These are phyloP conservation scores for Sebastes kiyomatsui DNA, from an alignment of 2,797 vertebrate genomes.

Conservation along the genomic window DNA sequence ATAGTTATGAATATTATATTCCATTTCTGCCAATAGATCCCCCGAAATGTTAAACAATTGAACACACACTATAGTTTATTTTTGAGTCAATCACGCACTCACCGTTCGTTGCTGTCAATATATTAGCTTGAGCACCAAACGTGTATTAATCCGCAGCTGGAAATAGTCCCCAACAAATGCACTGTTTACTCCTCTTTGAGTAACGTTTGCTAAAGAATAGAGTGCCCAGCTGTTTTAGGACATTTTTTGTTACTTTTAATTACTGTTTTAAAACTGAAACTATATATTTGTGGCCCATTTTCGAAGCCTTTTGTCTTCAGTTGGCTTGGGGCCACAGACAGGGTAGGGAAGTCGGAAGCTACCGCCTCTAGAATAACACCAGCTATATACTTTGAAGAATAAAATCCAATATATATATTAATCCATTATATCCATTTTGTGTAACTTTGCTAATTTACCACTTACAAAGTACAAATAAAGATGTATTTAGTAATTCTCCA, in stretches of 20 bases:
- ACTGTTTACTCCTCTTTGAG: not conserved
- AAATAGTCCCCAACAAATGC: not conserved
- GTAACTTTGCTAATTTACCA: not conserved
- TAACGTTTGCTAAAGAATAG: not conserved
- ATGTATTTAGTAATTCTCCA: not conserved
- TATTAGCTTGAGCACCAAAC: too few species aligned
- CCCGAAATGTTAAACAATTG: too few species aligned
- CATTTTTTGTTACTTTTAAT: not conserved
- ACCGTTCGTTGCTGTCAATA: too few species aligned
- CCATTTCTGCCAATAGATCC: too few species aligned
- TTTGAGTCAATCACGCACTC: too few species aligned
- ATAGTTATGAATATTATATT: too few species aligned
- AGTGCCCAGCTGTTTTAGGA: not conserved
- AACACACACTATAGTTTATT: too few species aligned
- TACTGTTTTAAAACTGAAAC: not conserved
- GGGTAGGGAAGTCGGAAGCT: not conserved
- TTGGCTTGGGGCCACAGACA: not conserved
- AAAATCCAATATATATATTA: not conserved
- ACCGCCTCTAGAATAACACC: not conserved
- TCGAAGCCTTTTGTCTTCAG: not conserved
- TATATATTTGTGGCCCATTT: not conserved
- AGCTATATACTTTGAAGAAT: not conserved
- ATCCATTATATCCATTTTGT: not conserved
- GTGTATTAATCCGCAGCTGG: too few species aligned
- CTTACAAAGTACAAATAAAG: not conserved